These are phyloP conservation scores for Cremastinae sp. DNA, from an alignment of 2,888 invertebrate species.

Conservation along the genomic window DNA sequence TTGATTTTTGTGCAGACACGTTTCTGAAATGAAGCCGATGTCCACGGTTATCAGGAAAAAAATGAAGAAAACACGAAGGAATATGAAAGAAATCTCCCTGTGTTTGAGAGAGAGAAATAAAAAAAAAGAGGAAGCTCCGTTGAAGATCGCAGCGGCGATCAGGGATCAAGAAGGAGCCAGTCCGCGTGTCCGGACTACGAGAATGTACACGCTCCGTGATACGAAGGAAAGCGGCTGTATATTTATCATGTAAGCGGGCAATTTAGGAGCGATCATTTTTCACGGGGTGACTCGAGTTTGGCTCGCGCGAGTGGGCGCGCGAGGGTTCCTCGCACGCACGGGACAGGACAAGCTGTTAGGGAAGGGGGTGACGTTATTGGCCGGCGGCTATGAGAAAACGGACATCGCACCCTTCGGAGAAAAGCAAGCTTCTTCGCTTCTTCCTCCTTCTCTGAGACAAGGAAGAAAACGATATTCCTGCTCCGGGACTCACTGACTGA, in stretches of 20 bases:
- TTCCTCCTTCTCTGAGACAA: slow-evolving; percentile 47
- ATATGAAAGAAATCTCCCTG: slow-evolving; percentile 34
- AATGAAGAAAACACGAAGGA: slow-evolving; percentile 48
- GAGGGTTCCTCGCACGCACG: slow-evolving; percentile 64
- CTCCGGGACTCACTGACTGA: slow-evolving; percentile 74
- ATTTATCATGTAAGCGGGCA: slow-evolving; percentile 80
- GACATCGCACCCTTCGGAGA: slow-evolving; percentile 76
- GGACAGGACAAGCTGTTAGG: slow-evolving; percentile 50
- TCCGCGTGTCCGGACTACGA: slow-evolving; percentile 57
- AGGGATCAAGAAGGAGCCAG: slow-evolving; percentile 54
- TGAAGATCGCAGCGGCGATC: slow-evolving; percentile 57
- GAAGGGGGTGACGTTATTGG: slow-evolving; percentile 75
- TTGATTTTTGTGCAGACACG: slow-evolving; percentile 53
- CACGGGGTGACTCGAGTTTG: slow-evolving; percentile 75
- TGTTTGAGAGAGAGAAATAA: slow-evolving; percentile 17
- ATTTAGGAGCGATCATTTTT: slow-evolving; percentile 80
- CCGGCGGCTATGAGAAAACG: slow-evolving; percentile 76
- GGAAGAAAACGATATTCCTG: slow-evolving; percentile 28
- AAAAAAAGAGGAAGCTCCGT: slow-evolving; percentile 31
- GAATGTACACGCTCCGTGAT: slow-evolving; percentile 54
- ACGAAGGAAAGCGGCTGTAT: slow-evolving; percentile 69
- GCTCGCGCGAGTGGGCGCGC: slow-evolving; percentile 68
- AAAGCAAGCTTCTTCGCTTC: slow-evolving; percentile 66
- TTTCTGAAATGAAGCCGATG: slow-evolving; percentile 37
- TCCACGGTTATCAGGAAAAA: slow-evolving; percentile 45